phyloP scores from a whole-genome alignment of 2,888 invertebrate genomes.

The Nomada ruficornis region DNA sequence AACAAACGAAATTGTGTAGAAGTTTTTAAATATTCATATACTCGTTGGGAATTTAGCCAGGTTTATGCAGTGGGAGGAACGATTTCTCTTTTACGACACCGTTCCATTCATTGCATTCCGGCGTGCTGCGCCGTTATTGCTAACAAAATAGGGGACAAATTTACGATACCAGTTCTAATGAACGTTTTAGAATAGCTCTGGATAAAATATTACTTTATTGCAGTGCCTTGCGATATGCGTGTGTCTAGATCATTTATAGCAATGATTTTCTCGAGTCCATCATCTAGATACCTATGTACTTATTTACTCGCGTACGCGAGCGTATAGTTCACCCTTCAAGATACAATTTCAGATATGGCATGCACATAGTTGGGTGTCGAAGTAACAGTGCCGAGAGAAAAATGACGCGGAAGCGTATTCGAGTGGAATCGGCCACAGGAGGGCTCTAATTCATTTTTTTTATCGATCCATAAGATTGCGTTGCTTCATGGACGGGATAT shows the following conservation, averaged over 20 bases:
- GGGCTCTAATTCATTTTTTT: slow-evolving; percentile 50
- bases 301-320: too few relatives aligned
- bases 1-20: not conserved
- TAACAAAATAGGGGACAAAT: slow-evolving; percentile 54
- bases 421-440: slow-evolving; percentile 50
- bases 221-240: too few relatives aligned
- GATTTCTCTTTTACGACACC: not conserved
- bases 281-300: too few relatives aligned
- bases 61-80: not conserved
- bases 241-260: too few relatives aligned
- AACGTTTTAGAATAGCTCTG: slow-evolving; percentile 53
- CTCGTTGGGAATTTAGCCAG: not conserved
- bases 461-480: slow-evolving; percentile 43
- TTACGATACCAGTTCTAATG: slow-evolving; percentile 53
- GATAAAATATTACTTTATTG: slow-evolving; percentile 42
- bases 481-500: slow-evolving; percentile 22
- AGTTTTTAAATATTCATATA: not conserved
- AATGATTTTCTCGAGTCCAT: too few relatives aligned
- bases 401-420: slow-evolving; percentile 54
- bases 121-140: slow-evolving; percentile 42
- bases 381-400: slow-evolving; percentile 35
- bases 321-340: too few relatives aligned
- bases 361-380: slow-evolving; percentile 25
- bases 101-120: slow-evolving; percentile 40
- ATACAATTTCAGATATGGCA: too few relatives aligned